A percentile compares a stretch with the other conserved stretches of the same genome.
phyloP scores from a whole-genome alignment of 2,113 vertebrate genomes.

The Podarcis muralis region DNA sequence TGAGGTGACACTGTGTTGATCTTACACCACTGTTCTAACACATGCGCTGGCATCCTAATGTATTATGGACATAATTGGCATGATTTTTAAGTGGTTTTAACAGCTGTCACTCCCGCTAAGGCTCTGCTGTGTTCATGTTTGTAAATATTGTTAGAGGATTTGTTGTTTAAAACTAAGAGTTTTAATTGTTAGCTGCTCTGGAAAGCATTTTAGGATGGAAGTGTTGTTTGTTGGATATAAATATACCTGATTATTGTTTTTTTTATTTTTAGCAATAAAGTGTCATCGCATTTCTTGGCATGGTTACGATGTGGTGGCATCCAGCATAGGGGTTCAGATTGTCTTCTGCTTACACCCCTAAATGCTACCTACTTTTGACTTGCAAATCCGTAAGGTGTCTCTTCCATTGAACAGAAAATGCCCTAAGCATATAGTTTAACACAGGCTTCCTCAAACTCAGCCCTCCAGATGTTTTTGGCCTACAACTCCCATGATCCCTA shows the following conservation, averaged over 20 bases:
- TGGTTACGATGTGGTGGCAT: not conserved
- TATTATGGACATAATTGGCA: not conserved
- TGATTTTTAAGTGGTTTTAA: not conserved
- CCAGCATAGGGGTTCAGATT: not conserved
- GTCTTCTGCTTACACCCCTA: not conserved
- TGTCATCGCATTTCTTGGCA: too few species aligned
- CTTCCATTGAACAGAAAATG: not conserved
- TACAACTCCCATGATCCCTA: too few species aligned
- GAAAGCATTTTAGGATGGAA: not conserved
- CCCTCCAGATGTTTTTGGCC: too few species aligned
- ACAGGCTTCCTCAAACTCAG: too few species aligned
- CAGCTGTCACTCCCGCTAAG: not conserved
- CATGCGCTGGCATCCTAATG: not conserved
- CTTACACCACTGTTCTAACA: not conserved
- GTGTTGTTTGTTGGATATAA: not conserved
- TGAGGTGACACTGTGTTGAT: not conserved
- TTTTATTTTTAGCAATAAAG: not conserved
- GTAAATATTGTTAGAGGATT: not conserved
- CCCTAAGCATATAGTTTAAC: not conserved
- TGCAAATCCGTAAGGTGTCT: not conserved
- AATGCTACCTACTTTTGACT: not conserved
- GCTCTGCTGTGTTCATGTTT: not conserved
- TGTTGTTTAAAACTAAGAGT: not conserved
- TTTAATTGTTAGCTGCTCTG: not conserved
- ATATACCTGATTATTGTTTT: not conserved